Evolutionary conservation across 2,797 vertebrate species (phyloP).

Genomic region (Etheostoma perlongum): DNA sequence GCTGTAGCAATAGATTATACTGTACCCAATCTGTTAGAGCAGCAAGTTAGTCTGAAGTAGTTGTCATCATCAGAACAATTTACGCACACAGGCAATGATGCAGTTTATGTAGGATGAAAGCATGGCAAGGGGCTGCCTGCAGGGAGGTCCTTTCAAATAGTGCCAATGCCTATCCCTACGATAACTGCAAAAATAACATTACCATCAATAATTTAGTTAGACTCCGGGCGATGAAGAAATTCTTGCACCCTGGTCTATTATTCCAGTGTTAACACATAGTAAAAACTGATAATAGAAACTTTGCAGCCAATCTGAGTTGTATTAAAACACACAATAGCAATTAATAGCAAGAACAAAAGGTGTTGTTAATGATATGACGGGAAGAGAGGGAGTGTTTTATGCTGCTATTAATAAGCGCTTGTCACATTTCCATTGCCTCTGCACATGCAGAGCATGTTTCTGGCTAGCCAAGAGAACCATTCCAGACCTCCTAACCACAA

Average conservation of each 20-base stretch:
- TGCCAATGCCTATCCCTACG: constrained; percentile 45
- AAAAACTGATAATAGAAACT: constrained; percentile 46
- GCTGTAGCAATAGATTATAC: constrained; percentile 71
- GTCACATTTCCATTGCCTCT: constrained; percentile 47
- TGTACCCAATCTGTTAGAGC: constrained; percentile 73
- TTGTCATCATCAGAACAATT: constrained; percentile 68
- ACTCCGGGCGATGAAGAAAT: constrained; percentile 36
- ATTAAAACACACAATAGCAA: constrained; percentile 41
- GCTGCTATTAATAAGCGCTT: constrained; percentile 23
- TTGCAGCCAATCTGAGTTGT: constrained; percentile 26
- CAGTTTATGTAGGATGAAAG: constrained; percentile 41
- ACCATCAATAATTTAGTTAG: constrained; percentile 56
- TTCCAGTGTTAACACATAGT: constrained; percentile 34
- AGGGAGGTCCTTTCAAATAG: constrained; percentile 53
- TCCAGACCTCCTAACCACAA: constrained; percentile 71
- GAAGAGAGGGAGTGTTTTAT: constrained; percentile 29
- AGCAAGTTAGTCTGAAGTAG: constrained; percentile 65
- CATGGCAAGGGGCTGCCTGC: constrained; percentile 46
- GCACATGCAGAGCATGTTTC: constrained; percentile 36
- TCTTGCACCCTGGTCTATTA: constrained; percentile 28
- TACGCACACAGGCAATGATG: constrained; percentile 48
- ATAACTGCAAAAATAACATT: constrained; percentile 56
- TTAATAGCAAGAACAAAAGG: constrained; percentile 37
- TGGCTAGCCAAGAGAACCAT: constrained; percentile 67
- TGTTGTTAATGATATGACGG: constrained; percentile 45